These are phyloP conservation scores for Sebastes hopkinsi DNA, from an alignment of 2,797 vertebrate genomes.

Conservation along the genomic window DNA sequence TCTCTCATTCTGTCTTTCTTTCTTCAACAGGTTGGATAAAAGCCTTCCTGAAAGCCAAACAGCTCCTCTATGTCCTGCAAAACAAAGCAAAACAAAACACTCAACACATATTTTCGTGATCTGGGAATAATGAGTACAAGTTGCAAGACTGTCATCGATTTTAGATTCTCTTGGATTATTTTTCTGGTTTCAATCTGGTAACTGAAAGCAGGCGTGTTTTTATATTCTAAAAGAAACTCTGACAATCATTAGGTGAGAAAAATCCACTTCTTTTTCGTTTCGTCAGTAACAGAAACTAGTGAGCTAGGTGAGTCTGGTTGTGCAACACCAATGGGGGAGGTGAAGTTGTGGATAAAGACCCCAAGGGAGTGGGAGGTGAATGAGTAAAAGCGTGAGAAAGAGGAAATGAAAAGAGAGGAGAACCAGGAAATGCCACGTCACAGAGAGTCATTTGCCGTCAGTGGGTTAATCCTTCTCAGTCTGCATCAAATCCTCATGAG, in stretches of 20 bases:
- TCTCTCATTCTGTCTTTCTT: neutral
- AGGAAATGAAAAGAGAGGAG: constrained; percentile 46
- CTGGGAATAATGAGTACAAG: neutral
- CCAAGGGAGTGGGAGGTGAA: constrained; percentile 25
- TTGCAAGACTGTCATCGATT: neutral
- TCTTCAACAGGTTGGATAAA: neutral
- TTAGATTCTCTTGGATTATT: neutral
- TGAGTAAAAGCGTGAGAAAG: constrained; percentile 61
- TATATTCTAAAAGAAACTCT: neutral
- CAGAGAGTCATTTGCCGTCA: constrained; percentile 8
- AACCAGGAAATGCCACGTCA: constrained; percentile 57
- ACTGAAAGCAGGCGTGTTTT: neutral
- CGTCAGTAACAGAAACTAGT: neutral
- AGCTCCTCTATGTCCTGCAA: neutral
- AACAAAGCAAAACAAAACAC: neutral
- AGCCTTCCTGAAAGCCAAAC: neutral
- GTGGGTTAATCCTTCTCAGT: constrained; percentile 18
- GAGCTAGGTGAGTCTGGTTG: neutral
- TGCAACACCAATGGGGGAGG: constrained; percentile 11
- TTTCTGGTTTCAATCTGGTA: neutral
- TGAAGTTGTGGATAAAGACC: neutral
- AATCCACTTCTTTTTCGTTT: neutral
- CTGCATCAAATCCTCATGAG: constrained; percentile 22
- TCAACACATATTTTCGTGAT: neutral
- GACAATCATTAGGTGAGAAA: neutral